These are phyloP conservation scores for Brachionus plicatilis DNA, from an alignment of 1,140 invertebrate genomes.

Conservation along the genomic window DNA sequence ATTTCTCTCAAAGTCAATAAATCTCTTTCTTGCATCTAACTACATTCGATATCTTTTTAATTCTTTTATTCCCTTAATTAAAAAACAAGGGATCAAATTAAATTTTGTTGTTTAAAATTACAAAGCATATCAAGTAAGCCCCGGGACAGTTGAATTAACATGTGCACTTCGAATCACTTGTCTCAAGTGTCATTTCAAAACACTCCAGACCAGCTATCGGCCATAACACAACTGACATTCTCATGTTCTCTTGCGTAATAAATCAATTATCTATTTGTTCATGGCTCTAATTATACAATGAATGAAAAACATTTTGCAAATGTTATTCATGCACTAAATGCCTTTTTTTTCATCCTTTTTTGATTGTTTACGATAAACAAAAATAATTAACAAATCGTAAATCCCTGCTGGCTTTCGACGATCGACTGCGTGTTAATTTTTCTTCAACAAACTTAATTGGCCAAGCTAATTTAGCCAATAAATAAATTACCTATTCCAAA, in stretches of 20 bases:
- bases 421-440: not conserved
- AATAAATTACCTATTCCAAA: not conserved
- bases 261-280: constrained; percentile 1
- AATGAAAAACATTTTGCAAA: not conserved
- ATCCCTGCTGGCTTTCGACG: not conserved
- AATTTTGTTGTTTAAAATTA: not conserved
- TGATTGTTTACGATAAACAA: not conserved
- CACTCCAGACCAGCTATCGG: not conserved
- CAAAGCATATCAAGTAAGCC: not conserved
- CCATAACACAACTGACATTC: not conserved
- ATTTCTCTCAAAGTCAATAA: too few species aligned
- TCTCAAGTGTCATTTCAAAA: not conserved
- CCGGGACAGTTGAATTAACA: not conserved
- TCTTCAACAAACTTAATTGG: not conserved
- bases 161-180: not conserved
- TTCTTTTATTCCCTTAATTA: too few species aligned
- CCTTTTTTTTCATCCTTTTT: not conserved
- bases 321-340: not conserved
- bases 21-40: too few species aligned
- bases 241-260: not conserved
- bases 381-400: not conserved
- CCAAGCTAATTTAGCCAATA: not conserved
- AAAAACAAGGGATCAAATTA: not conserved
- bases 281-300: not conserved
- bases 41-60: too few species aligned